Base-by-base conservation (phyloP, 2,888 invertebrate genomes). In the Exocentrus adspersus region DNA sequence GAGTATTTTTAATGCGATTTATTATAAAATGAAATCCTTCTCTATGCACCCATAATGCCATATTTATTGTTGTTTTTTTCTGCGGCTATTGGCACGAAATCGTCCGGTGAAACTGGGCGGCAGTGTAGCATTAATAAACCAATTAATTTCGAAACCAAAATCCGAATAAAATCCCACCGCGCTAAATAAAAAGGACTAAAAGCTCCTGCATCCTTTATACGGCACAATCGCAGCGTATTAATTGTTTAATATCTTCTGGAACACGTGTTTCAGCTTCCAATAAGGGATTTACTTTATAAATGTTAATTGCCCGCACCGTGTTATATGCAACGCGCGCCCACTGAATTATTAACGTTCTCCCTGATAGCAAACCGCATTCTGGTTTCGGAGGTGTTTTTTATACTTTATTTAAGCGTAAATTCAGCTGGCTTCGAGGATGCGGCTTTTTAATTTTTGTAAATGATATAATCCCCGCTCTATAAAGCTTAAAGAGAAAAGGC, bases 171-270 rank as follows among this genome's bases (percentile, higher is more conserved):
- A 77, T 77, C 77, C 79, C 72, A 74, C 75, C 71, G 73, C 72
- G 73, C 72, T 68, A 73, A 75, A 78, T 77, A 77, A 78, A 77
- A 78, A 77, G 68, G 68, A 71, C 71, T 72, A 72, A 76, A 75
- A 72, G 73, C 67, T 65, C 67, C 61, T 65, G 67, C 54, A 64
- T 72, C 72, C 70, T 69, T 69, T 72, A 70, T 70, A 52, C 64
- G 21, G 60, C 57, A 60, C 62, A 65, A 64, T 64, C 68, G 69
- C 62, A 64, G 75, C 70, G 77, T 78, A 81, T 81, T 81, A 80
- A 81, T 80, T 80, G 81, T 80, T 81, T 80, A 80, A 82, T 82
- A 82, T 82, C 80, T 81, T 81, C 72, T 73, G 79, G 73, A 79
- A 80, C 81, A 81, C 80, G 81, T 80, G 81, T 81, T 80, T 78